Evolutionary conservation across 2,888 invertebrate species (phyloP).

Genomic region (Macroteleia sp.): DNA sequence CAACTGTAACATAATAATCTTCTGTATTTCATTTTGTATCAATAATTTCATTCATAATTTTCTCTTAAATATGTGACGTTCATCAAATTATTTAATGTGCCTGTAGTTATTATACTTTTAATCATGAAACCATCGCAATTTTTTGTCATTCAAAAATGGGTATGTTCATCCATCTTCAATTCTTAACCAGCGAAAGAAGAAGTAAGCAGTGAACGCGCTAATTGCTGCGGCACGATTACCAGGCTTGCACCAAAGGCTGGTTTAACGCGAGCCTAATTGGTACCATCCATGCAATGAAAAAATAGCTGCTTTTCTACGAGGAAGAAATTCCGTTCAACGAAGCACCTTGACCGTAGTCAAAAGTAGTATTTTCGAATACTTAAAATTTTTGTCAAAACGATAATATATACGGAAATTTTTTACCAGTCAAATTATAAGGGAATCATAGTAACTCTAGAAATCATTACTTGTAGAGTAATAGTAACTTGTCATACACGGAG

Average conservation of each 20-base stretch:
- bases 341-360: background rate
- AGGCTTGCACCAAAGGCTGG: constrained; percentile 37
- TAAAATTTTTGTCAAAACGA: constrained; percentile 8
- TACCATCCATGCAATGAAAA: constrained; percentile 33
- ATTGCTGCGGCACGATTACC: constrained; percentile 50
- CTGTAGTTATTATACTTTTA: background rate
- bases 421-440: too few relatives aligned
- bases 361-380: background rate
- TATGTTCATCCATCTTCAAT: constrained; percentile 28
- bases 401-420: too few relatives aligned
- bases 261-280: constrained; percentile 56
- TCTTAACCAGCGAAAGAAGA: constrained; percentile 37
- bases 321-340: constrained; percentile 23
- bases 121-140: constrained; percentile 4
- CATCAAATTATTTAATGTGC: too few relatives aligned
- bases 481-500: too few relatives aligned
- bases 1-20: too few relatives aligned
- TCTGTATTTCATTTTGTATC: too few relatives aligned
- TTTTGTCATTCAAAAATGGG: background rate
- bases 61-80: too few relatives aligned
- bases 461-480: too few relatives aligned
- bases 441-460: too few relatives aligned
- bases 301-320: constrained; percentile 36
- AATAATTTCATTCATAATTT: too few relatives aligned
- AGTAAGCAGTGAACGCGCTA: constrained; percentile 51